These are phyloP conservation scores for Ondatra zibethicus DNA, from an alignment of 2,113 vertebrate species.

Conservation along the genomic window DNA sequence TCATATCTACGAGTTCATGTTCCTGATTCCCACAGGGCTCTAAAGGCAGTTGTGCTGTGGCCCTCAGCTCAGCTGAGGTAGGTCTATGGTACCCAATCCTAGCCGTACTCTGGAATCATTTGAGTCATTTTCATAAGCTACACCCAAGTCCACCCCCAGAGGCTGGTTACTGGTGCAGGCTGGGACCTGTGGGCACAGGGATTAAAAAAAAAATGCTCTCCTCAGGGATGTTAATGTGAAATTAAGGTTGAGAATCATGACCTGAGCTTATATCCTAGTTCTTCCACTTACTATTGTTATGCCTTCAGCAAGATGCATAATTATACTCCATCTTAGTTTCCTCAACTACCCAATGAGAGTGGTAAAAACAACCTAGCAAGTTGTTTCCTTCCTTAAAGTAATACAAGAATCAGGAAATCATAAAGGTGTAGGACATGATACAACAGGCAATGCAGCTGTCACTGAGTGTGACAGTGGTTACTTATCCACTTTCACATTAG, in stretches of 20 bases:
- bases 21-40: not conserved
- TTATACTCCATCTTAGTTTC: not conserved
- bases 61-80: not conserved
- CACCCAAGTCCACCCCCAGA: not conserved
- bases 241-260: not conserved
- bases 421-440: not conserved
- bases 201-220: not conserved
- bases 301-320: not conserved
- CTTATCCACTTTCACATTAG: not conserved
- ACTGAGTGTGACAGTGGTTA: not conserved
- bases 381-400: not conserved
- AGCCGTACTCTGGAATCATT: not conserved
- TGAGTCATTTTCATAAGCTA: not conserved
- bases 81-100: not conserved
- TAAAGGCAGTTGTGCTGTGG: not conserved
- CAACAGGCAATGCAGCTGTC: not conserved
- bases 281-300: not conserved
- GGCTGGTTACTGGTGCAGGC: not conserved
- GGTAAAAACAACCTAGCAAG: not conserved
- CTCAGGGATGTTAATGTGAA: not conserved
- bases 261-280: not conserved
- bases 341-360: not conserved
- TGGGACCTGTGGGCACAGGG: not conserved
- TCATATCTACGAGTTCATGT: not conserved
- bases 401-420: not conserved